phyloP scores from a whole-genome alignment of 2,888 invertebrate species.

The Chrysina gloriosa region DNA sequence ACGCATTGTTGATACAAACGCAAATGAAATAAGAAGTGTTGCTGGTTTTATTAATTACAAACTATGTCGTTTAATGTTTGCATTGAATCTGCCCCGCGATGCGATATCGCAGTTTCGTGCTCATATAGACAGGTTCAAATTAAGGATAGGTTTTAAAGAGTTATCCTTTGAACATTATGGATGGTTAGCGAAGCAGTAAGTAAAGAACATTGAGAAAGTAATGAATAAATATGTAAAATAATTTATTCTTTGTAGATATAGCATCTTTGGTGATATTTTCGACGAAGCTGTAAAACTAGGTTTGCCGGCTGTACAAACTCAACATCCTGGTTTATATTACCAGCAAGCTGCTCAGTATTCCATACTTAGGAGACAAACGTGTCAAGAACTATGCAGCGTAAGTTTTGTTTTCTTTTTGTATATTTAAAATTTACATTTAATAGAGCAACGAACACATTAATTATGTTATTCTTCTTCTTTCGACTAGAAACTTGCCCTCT shows the following conservation, averaged over 20 bases:
- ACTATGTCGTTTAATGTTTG: conserved; percentile 91
- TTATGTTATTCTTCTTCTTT: too few relatives aligned
- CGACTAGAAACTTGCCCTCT: too few relatives aligned
- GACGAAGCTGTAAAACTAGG: conserved; percentile 94
- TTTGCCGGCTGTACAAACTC: conserved; percentile 92
- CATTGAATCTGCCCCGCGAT: conserved; percentile 89
- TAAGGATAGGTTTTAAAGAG: conserved; percentile 83
- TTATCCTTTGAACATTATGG: conserved; percentile 94
- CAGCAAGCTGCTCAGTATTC: conserved; percentile 94
- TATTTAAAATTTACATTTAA: not conserved
- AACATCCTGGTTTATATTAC: conserved; percentile 97
- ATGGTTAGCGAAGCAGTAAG: conserved; percentile 94
- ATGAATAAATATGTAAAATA: not conserved
- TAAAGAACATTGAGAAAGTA: conserved; percentile 44
- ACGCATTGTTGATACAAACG: conserved; percentile 88
- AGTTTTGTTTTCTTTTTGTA: conserved; percentile 38
- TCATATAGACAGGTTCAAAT: conserved; percentile 91
- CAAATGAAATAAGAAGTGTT: conserved; percentile 93
- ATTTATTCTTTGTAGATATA: conserved; percentile 65
- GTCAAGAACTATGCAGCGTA: conserved; percentile 78
- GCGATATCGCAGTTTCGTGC: conserved; percentile 94
- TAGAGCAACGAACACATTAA: too few relatives aligned
- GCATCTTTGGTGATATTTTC: conserved; percentile 93
- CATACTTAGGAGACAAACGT: conserved; percentile 79
- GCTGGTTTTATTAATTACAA: conserved; percentile 97